These are phyloP conservation scores for Gadus chalcogrammus DNA, from an alignment of 2,113 vertebrate species.

Conservation along the genomic window DNA sequence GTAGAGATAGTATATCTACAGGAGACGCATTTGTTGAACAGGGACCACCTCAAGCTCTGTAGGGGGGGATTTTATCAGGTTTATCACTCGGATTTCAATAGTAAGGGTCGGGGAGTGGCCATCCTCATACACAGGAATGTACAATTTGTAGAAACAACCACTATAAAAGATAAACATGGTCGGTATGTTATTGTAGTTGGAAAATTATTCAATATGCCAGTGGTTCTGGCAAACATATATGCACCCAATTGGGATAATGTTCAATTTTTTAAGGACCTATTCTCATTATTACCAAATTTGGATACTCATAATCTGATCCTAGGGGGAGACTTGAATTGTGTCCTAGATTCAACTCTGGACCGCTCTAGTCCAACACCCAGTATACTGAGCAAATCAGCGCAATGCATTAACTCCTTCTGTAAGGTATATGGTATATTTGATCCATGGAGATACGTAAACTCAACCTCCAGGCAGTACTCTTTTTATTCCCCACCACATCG, in stretches of 20 bases:
- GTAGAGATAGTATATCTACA: slow-evolving; percentile 1
- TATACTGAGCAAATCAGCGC: background rate
- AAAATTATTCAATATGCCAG: background rate
- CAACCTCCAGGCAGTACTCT: background rate
- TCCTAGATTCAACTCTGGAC: background rate
- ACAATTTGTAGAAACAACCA: background rate
- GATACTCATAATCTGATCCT: background rate
- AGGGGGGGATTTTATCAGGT: background rate
- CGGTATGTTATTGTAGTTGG: background rate
- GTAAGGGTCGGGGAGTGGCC: background rate
- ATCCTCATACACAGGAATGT: slow-evolving; percentile 1
- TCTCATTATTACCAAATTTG: background rate
- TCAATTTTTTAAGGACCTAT: background rate
- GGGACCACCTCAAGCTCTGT: background rate
- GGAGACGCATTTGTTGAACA: background rate
- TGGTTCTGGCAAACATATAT: background rate
- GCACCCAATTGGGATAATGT: background rate
- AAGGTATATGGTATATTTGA: background rate
- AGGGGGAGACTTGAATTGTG: background rate
- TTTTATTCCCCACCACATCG: slow-evolving; percentile 9
- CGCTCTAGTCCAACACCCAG: background rate
- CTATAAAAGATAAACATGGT: background rate
- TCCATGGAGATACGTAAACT: background rate
- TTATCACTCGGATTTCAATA: background rate
- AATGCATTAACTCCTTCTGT: background rate